Percentiles rank a stretch among this genome's conserved stretches.
phyloP scores from a whole-genome alignment of 2,797 vertebrate species.

The Aplochiton taeniatus region DNA sequence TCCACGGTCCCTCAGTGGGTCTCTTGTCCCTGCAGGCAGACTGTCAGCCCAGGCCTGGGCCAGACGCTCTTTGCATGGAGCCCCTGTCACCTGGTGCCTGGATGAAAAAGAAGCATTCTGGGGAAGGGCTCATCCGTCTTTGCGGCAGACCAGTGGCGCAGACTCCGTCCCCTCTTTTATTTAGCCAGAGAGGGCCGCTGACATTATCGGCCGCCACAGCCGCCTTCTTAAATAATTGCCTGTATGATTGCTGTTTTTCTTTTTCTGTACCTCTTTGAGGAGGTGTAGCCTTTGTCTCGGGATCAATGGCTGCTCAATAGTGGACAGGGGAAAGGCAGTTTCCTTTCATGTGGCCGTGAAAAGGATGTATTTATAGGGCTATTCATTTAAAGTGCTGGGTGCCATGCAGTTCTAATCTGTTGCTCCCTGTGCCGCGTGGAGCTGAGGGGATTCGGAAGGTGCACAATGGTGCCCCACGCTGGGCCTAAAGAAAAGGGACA shows the following conservation, averaged over 20 bases:
- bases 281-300: conserved; percentile 79
- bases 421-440: conserved; percentile 59
- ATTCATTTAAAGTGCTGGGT: conserved; percentile 73
- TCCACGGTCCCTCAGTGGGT: conserved; percentile 49
- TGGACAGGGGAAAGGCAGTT: conserved; percentile 78
- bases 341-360: conserved; percentile 76
- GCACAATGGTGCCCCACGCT: conserved; percentile 59
- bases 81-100: conserved; percentile 65
- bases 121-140: conserved; percentile 71
- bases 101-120: conserved; percentile 71
- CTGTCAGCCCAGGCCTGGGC: conserved; percentile 48
- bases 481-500: conserved; percentile 64
- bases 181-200: conserved; percentile 72
- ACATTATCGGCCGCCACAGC: conserved; percentile 80
- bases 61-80: conserved; percentile 66
- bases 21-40: conserved; percentile 42
- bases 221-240: conserved; percentile 81
- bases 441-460: conserved; percentile 69
- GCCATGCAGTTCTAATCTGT: conserved; percentile 77
- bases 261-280: conserved; percentile 72
- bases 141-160: conserved; percentile 62
- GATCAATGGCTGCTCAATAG: conserved; percentile 80
- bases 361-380: conserved; percentile 78
- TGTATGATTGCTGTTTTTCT: conserved; percentile 80
- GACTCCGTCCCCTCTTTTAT: conserved; percentile 69